A percentile compares a stretch with the other conserved stretches of the same genome.
phyloP scores from a whole-genome alignment of 2,113 vertebrate genomes.

The Pleuronectes platessa region DNA sequence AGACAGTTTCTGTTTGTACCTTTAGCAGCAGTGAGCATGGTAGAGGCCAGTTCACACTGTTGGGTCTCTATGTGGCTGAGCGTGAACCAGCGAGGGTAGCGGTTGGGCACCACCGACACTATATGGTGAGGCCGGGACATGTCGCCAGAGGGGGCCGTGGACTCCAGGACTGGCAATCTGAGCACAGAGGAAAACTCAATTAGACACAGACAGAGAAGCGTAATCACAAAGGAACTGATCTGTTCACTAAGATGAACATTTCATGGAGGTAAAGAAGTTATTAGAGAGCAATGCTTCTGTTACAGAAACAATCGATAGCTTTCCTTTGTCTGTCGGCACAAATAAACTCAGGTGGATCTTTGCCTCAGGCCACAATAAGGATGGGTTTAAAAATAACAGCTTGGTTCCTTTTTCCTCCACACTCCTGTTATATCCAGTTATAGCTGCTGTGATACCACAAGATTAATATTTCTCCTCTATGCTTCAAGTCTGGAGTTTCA shows the following conservation, averaged over 20 bases:
- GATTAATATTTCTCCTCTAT: conserved; percentile 22
- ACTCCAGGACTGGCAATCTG: conserved; percentile 74
- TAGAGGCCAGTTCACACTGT: conserved; percentile 75
- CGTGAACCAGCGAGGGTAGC: conserved; percentile 76
- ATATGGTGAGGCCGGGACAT: conserved; percentile 71
- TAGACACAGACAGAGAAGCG: not conserved
- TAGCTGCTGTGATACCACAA: not conserved
- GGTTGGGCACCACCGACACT: conserved; percentile 67
- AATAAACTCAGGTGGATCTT: conserved; percentile 43
- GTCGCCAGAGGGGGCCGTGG: conserved; percentile 59
- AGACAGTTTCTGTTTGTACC: conserved; percentile 35
- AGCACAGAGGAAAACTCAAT: conserved; percentile 2
- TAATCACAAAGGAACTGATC: not conserved
- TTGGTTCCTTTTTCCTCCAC: not conserved
- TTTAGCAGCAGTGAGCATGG: conserved; percentile 77
- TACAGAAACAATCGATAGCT: conserved; percentile 31
- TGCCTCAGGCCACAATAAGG: conserved; percentile 15
- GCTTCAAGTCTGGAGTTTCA: not conserved
- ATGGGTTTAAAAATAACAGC: conserved; percentile 35
- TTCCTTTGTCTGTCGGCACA: conserved; percentile 23
- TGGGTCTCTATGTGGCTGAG: conserved; percentile 76
- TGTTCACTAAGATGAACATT: not conserved
- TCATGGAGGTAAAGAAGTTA: conserved; percentile 26
- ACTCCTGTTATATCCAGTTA: not conserved
- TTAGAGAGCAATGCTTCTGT: conserved; percentile 22